phyloP scores from a whole-genome alignment of 2,888 invertebrate species.

The Eustalomyia histrio region DNA sequence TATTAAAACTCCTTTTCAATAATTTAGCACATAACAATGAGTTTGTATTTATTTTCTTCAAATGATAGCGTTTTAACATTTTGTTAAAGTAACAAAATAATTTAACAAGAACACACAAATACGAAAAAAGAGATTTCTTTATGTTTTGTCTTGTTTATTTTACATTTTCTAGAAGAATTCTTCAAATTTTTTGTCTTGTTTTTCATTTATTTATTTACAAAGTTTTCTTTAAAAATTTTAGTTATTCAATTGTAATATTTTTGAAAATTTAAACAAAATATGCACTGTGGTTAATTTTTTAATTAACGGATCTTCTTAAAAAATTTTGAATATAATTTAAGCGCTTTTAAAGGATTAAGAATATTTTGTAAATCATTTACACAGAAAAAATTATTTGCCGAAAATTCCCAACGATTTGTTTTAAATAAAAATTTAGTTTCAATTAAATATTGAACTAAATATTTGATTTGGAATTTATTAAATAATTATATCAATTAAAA shows the following conservation, averaged over 20 bases:
- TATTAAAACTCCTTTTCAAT: constrained; percentile 48
- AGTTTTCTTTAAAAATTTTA: constrained; percentile 53
- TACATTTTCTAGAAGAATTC: constrained; percentile 35
- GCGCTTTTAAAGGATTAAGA: too few species aligned
- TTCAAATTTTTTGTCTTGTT: constrained; percentile 45
- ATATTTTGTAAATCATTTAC: too few species aligned
- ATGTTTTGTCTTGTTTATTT: constrained; percentile 61
- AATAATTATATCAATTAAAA: too few species aligned
- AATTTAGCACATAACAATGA: constrained; percentile 75
- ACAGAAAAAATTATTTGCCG: too few species aligned
- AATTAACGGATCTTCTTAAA: not conserved
- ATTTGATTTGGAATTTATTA: too few species aligned
- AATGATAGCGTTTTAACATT: constrained; percentile 75
- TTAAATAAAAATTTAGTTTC: too few species aligned
- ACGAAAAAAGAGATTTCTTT: constrained; percentile 79
- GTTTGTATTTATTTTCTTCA: constrained; percentile 78
- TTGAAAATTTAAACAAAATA: constrained; percentile 1
- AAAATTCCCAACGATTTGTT: too few species aligned
- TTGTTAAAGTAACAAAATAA: constrained; percentile 67
- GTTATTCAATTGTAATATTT: too few species aligned
- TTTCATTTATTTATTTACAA: constrained; percentile 57
- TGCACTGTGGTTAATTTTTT: not conserved
- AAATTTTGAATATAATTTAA: not conserved
- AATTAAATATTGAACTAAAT: too few species aligned
- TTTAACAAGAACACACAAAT: constrained; percentile 80